Percentiles rank a stretch among this genome's conserved stretches.
These are phyloP conservation scores for Cygnus atratus DNA, from an alignment of 2,113 vertebrate species.

Conservation along the genomic window DNA sequence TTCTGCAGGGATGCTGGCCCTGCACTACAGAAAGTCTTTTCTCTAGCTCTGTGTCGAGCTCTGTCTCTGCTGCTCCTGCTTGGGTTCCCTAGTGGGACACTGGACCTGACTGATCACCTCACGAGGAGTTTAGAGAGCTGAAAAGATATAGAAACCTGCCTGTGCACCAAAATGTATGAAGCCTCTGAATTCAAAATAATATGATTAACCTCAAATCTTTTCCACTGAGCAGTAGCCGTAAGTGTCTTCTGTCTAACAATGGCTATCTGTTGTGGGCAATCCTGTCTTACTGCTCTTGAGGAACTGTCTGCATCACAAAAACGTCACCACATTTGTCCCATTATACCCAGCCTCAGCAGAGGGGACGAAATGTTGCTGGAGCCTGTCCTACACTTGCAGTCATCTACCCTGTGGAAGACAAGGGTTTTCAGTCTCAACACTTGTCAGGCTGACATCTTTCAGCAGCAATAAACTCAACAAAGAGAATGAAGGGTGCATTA, in stretches of 20 bases:
- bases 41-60: not conserved
- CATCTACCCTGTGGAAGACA: not conserved
- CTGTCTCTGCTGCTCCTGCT: not conserved
- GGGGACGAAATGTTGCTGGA: not conserved
- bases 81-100: not conserved
- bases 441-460: conserved; percentile 17
- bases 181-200: not conserved
- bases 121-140: not conserved
- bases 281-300: not conserved
- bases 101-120: not conserved
- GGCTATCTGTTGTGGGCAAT: not conserved
- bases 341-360: not conserved
- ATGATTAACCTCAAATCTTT: not conserved
- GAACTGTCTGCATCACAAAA: not conserved
- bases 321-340: not conserved
- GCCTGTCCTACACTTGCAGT: not conserved
- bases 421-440: not conserved
- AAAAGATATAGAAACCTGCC: not conserved
- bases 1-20: not conserved
- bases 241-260: not conserved
- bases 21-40: not conserved
- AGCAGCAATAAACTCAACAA: not conserved
- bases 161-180: not conserved
- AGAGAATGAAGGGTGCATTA: not conserved
- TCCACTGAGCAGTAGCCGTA: not conserved